Percentiles rank a stretch among this genome's conserved stretches.
phyloP scores from a whole-genome alignment of 2,888 invertebrate genomes.

The Ctena decussata region DNA sequence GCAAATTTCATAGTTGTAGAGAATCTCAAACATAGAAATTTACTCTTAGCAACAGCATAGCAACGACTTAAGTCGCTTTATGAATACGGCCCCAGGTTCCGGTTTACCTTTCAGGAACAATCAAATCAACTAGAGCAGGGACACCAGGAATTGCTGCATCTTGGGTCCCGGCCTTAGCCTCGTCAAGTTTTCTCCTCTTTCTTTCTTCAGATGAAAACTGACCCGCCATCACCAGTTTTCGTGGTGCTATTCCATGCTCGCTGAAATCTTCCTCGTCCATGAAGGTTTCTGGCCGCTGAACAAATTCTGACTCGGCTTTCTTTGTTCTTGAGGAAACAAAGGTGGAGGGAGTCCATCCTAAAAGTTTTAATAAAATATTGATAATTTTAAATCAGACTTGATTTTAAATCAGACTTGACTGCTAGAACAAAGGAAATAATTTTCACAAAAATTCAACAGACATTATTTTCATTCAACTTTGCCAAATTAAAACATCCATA shows the following conservation, averaged over 20 bases:
- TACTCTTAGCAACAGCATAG: too few species aligned
- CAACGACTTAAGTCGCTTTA: too few species aligned
- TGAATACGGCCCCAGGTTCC: too few species aligned
- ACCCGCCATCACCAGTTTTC: slow-evolving; percentile 92
- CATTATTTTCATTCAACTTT: too few species aligned
- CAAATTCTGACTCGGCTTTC: slow-evolving; percentile 88
- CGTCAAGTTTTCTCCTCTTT: slow-evolving; percentile 62
- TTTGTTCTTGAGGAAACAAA: slow-evolving; percentile 96
- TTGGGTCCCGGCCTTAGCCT: slow-evolving; percentile 68
- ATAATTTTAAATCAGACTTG: too few species aligned
- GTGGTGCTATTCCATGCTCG: slow-evolving; percentile 98
- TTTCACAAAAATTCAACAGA: too few species aligned
- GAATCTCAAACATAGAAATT: too few species aligned
- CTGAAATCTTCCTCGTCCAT: slow-evolving; percentile 99
- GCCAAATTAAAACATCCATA: too few species aligned
- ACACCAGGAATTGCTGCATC: slow-evolving; percentile 89
- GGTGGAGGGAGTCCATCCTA: slow-evolving; percentile 95
- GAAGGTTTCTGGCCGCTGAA: slow-evolving; percentile 95
- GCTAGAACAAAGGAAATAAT: too few species aligned
- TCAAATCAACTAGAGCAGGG: slow-evolving; percentile 91
- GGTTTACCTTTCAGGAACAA: slow-evolving; percentile 90
- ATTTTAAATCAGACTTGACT: too few species aligned
- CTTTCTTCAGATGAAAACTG: slow-evolving; percentile 89
- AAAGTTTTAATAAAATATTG: not conserved
- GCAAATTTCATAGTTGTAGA: too few species aligned